Conservation (phyloP, 1,140 invertebrate genomes). For the Dysdera silvatica region DNA sequence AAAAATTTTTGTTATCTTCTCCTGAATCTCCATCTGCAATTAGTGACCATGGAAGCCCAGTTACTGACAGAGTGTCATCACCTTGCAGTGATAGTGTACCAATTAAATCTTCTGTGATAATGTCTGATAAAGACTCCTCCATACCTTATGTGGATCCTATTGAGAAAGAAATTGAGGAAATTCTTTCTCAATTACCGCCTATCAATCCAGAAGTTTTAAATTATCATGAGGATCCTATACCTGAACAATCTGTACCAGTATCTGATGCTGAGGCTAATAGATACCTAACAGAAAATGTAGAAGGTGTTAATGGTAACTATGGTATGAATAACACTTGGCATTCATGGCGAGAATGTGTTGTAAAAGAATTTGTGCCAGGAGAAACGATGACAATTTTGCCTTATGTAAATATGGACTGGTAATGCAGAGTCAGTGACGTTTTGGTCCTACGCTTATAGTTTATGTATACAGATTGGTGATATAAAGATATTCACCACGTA, state of each 20-base stretch:
- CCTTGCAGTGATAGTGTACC: conserved; percentile 10
- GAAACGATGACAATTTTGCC: conserved; percentile 76
- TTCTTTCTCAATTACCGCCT: conserved; percentile 55
- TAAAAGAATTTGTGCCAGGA: conserved; percentile 57
- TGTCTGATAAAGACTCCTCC: not conserved
- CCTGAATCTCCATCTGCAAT: conserved; percentile 12
- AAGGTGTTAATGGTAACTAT: conserved; percentile 57
- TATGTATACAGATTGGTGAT: too few relatives aligned
- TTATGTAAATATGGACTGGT: conserved; percentile 82
- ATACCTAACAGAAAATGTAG: conserved; percentile 42
- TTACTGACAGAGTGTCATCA: conserved; percentile 12
- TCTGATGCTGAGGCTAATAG: conserved; percentile 36
- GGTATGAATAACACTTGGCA: conserved; percentile 56
- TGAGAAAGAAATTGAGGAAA: conserved; percentile 49
- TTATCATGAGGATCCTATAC: conserved; percentile 40
- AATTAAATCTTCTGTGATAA: conserved; percentile 24
- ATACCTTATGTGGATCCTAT: conserved; percentile 19
- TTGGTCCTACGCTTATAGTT: too few relatives aligned
- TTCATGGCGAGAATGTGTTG: conserved; percentile 72
- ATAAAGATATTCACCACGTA: too few relatives aligned
- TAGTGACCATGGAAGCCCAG: conserved; percentile 21
- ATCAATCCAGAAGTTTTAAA: conserved; percentile 51
- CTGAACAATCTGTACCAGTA: conserved; percentile 40
- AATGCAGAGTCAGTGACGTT: too few relatives aligned
- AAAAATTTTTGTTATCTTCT: conserved; percentile 50